Evolutionary conservation across 2,797 vertebrate species (phyloP).

Genomic region (Fistularia commersonii): DNA sequence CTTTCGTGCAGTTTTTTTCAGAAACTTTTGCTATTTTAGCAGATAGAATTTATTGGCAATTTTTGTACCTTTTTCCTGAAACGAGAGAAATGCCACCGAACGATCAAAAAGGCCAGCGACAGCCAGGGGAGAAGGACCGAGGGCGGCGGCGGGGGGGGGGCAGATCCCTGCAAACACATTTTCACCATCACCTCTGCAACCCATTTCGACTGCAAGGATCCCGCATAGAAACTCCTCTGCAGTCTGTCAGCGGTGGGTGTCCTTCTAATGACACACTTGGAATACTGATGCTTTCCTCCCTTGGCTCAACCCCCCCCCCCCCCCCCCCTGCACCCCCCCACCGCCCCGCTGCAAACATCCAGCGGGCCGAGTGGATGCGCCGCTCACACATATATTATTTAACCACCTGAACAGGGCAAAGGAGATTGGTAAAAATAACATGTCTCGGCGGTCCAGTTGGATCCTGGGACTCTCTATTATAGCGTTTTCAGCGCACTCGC

Average conservation of each 20-base stretch:
- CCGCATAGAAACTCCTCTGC: constrained; percentile 39
- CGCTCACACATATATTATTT: constrained; percentile 61
- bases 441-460: constrained; percentile 51
- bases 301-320: constrained; percentile 9
- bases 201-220: constrained; percentile 38
- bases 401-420: constrained; percentile 50
- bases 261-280: constrained; percentile 60
- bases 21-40: too few species aligned
- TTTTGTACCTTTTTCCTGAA: too few species aligned
- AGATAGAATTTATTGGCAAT: too few species aligned
- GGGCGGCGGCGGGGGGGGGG: constrained; percentile 14
- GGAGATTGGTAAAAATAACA: constrained; percentile 64
- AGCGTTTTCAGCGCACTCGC: constrained; percentile 43
- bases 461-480: constrained; percentile 57
- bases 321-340: neutral
- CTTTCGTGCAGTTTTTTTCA: too few species aligned
- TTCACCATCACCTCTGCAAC: too few species aligned
- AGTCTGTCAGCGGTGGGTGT: constrained; percentile 54
- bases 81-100: too few species aligned
- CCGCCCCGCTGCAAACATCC: constrained; percentile 9
- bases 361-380: constrained; percentile 31
- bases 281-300: constrained; percentile 63
- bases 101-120: too few species aligned
- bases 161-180: neutral
- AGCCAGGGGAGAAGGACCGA: constrained; percentile 26